Percentiles rank a stretch among this genome's conserved stretches.
phyloP scores from a whole-genome alignment of 2,797 vertebrate genomes.

The Parambassis ranga region DNA sequence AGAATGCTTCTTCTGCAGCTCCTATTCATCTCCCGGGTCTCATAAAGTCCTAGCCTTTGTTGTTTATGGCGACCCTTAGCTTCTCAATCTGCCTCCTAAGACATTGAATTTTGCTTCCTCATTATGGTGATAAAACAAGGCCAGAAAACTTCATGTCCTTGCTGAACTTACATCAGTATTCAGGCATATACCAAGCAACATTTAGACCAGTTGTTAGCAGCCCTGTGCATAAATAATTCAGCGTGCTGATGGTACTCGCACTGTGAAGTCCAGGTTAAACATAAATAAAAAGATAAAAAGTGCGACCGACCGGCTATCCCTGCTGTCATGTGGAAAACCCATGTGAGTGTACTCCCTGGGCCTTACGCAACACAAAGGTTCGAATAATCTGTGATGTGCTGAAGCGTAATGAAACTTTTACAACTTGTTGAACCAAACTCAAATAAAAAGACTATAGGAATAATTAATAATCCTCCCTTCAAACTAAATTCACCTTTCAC shows the following conservation, averaged over 20 bases:
- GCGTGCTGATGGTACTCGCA: conserved; percentile 12
- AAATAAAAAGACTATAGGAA: neutral
- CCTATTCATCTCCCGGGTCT: conserved; percentile 65
- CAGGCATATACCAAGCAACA: conserved; percentile 32
- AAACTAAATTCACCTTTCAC: neutral
- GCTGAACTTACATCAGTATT: conserved; percentile 48
- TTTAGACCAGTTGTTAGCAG: conserved; percentile 45
- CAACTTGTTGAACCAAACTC: neutral
- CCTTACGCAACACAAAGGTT: neutral
- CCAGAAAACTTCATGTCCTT: conserved; percentile 41
- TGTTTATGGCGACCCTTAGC: conserved; percentile 71
- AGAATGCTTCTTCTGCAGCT: conserved; percentile 58
- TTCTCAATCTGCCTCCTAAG: conserved; percentile 37
- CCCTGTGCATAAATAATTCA: conserved; percentile 60
- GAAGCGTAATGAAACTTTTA: neutral
- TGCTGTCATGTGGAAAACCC: neutral
- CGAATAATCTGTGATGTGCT: neutral
- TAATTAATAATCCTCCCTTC: neutral
- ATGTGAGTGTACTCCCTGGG: neutral
- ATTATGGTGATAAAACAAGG: conserved; percentile 65
- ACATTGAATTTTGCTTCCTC: conserved; percentile 53
- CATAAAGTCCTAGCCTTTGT: conserved; percentile 57
- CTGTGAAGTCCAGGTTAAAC: conserved; percentile 42
- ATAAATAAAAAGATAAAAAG: conserved; percentile 41
- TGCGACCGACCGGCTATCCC: conserved; percentile 1